These are phyloP conservation scores for Holotrichia oblita DNA, from an alignment of 1,140 invertebrate species.

Conservation along the genomic window DNA sequence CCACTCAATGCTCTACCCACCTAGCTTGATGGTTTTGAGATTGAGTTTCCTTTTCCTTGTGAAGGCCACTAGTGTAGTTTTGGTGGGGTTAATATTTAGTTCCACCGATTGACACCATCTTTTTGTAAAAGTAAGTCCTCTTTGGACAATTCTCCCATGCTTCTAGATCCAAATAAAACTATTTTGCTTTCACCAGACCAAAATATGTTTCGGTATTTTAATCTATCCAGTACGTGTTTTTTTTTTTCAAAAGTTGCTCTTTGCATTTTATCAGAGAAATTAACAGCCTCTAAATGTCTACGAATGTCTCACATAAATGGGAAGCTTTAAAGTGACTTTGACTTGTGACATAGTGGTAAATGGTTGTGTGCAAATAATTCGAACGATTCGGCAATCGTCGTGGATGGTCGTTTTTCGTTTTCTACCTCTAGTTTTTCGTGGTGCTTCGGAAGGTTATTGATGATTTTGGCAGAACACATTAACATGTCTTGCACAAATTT, in stretches of 20 bases:
- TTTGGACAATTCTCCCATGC: neutral
- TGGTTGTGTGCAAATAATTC: neutral
- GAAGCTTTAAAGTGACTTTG: neutral
- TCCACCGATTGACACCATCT: too few species aligned
- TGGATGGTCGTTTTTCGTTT: neutral
- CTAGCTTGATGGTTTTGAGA: too few species aligned
- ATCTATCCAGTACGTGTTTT: too few species aligned
- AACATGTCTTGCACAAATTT: neutral
- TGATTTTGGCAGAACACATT: neutral
- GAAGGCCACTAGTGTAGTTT: too few species aligned
- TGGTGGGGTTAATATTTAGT: too few species aligned
- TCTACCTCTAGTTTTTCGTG: too few species aligned
- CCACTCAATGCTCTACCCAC: too few species aligned
- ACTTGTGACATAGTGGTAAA: neutral
- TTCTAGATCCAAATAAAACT: slow-evolving; percentile 15
- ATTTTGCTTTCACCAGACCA: neutral
- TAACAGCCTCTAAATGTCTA: neutral
- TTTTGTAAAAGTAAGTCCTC: too few species aligned
- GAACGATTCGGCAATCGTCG: neutral
- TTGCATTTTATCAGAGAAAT: too few species aligned
- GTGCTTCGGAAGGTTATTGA: too few species aligned
- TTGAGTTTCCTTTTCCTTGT: too few species aligned
- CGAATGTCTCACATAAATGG: neutral
- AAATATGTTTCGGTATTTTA: neutral
- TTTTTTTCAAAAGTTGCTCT: too few species aligned